phyloP scores from a whole-genome alignment of 2,888 invertebrate species.

The Allolobophora icterica region DNA sequence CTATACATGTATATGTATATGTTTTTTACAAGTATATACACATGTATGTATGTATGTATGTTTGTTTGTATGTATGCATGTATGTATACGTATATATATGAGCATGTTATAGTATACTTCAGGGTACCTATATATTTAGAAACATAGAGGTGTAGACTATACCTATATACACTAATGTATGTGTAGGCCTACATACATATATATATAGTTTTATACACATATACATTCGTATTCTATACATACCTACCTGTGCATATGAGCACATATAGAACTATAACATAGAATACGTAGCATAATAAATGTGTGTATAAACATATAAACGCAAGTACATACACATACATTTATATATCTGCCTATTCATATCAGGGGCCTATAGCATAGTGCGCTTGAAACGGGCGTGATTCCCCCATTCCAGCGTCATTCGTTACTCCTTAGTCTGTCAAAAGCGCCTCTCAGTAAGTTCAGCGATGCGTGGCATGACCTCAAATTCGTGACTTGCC shows the following conservation, averaged over 20 bases:
- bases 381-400: neutral
- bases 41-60: neutral
- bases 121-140: neutral
- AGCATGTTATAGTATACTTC: neutral
- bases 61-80: too few relatives aligned
- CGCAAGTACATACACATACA: too few relatives aligned
- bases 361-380: too few relatives aligned
- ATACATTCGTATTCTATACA: neutral
- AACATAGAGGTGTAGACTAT: neutral
- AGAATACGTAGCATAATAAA: neutral
- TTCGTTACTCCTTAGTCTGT: conserved; percentile 17
- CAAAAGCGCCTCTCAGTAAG: neutral
- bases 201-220: neutral
- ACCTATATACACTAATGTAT: neutral
- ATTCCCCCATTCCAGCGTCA: neutral
- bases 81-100: too few relatives aligned
- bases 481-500: conserved; percentile 7
- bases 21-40: neutral
- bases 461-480: neutral
- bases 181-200: neutral
- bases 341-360: too few relatives aligned
- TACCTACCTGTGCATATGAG: too few relatives aligned
- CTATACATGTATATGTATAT: too few relatives aligned
- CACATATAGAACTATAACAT: neutral
- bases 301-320: neutral